Conservation (phyloP, 2,888 invertebrate species). For the Cosmopolites sordidus region DNA sequence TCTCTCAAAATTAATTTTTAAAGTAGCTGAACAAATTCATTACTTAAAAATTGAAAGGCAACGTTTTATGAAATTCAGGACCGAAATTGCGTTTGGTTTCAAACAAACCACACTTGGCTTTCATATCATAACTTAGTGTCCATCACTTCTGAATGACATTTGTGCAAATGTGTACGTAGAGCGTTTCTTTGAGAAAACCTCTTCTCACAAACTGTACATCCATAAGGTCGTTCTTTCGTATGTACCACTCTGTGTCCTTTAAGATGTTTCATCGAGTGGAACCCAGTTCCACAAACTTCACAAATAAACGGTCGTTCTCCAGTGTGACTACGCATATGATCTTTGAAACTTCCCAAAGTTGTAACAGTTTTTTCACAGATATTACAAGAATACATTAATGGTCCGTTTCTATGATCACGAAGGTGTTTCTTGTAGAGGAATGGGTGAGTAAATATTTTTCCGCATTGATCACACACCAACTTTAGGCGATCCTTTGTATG, state of each 20-base stretch:
- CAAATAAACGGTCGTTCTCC: constrained; percentile 28
- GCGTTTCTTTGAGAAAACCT: constrained; percentile 7
- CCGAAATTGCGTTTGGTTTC: no score
- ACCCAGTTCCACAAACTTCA: constrained; percentile 24
- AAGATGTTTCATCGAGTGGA: constrained; percentile 17
- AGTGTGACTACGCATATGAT: constrained; percentile 26
- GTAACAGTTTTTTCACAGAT: constrained; percentile 43
- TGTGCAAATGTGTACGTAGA: constrained; percentile 34
- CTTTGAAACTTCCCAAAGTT: constrained; percentile 9
- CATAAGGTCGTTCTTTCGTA: constrained; percentile 45
- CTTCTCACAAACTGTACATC: constrained; percentile 47
- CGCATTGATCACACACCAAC: constrained; percentile 29
- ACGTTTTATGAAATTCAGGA: no score
- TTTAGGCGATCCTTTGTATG: constrained; percentile 3
- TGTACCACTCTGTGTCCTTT: constrained; percentile 35
- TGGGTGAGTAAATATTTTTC: constrained; percentile 24
- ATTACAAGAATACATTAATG: constrained; percentile 38
- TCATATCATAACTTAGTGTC: no score
- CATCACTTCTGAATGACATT: constrained; percentile 4
- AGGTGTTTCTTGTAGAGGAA: constrained; percentile 17
- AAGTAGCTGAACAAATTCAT: no score
- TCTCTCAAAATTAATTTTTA: no score
- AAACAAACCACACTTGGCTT: no score
- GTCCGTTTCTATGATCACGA: constrained; percentile 5
- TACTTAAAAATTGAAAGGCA: no score